Evolutionary conservation across 2,888 invertebrate genomes (phyloP).

Genomic region (Dasypogon diadema): DNA sequence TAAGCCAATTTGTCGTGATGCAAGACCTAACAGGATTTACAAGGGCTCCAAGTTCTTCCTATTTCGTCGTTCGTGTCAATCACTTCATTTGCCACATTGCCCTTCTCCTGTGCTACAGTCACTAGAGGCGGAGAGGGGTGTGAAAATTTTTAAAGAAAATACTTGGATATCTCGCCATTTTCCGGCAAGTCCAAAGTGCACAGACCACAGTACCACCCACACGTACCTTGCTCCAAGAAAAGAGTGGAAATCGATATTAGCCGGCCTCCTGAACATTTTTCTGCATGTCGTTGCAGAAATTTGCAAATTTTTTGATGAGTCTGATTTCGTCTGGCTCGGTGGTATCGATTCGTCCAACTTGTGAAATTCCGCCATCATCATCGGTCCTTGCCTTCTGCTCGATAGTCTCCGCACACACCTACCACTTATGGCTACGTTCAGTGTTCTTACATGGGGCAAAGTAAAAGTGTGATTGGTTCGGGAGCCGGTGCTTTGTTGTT

Average conservation of each 20-base stretch:
- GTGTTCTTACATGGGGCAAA: slow-evolving; percentile 26
- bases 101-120: no score
- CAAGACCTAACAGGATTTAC: slow-evolving; percentile 2
- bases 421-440: neutral
- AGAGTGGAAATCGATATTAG: slow-evolving; percentile 41
- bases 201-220: neutral
- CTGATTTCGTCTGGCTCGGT: slow-evolving; percentile 55
- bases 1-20: slow-evolving; percentile 39
- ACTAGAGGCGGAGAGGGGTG: neutral
- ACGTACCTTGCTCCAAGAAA: slow-evolving; percentile 29
- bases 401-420: neutral
- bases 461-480: slow-evolving; percentile 43
- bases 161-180: neutral
- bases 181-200: neutral
- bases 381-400: slow-evolving; percentile 28
- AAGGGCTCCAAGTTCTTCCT: neutral
- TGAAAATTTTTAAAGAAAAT: neutral
- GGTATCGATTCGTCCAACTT: slow-evolving; percentile 57
- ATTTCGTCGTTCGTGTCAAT: slow-evolving; percentile 25
- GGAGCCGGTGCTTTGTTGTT: slow-evolving; percentile 18
- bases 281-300: slow-evolving; percentile 52
- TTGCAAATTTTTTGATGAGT: slow-evolving; percentile 53
- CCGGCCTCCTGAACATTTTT: slow-evolving; percentile 46
- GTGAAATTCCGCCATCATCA: slow-evolving; percentile 52
- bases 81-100: neutral